Conservation (phyloP, 2,888 invertebrate species). For the Blastobasis adustella region DNA sequence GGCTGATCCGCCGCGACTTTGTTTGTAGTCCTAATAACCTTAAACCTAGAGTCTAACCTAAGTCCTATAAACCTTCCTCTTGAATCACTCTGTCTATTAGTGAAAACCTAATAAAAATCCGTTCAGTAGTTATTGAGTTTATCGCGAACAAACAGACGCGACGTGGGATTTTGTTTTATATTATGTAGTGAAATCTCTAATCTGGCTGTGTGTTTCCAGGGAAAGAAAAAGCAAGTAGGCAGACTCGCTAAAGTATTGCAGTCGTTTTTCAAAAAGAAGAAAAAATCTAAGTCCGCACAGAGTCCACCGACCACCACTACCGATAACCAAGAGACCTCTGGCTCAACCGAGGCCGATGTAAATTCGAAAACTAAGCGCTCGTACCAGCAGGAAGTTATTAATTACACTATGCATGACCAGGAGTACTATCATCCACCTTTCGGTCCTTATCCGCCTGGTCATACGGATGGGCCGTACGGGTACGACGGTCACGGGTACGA, state of each 20-base stretch:
- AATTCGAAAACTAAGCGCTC: constrained; percentile 24
- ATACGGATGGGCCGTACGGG: constrained; percentile 3
- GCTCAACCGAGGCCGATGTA: constrained; percentile 30
- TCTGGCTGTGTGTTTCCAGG: constrained; percentile 22
- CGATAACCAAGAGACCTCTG: constrained; percentile 32
- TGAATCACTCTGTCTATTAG: too few species aligned
- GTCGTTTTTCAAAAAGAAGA: constrained; percentile 46
- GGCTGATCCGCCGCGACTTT: too few species aligned
- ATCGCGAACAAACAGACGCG: too few species aligned
- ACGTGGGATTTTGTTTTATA: constrained; percentile 3
- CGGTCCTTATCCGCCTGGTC: constrained; percentile 16
- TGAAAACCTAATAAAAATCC: not conserved
- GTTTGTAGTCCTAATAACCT: too few species aligned
- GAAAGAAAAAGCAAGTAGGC: constrained; percentile 20
- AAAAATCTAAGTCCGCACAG: constrained; percentile 17
- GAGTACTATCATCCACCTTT: constrained; percentile 40
- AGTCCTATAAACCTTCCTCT: too few species aligned
- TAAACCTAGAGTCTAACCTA: too few species aligned
- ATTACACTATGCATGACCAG: constrained; percentile 47
- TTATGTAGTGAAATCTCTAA: too few species aligned
- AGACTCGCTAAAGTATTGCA: constrained; percentile 40
- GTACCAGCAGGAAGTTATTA: constrained; percentile 43
- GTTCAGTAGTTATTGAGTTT: too few species aligned
- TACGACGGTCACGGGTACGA: constrained; percentile 12
- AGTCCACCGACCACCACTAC: constrained; percentile 42